A percentile compares a stretch with the other conserved stretches of the same genome.
These are phyloP conservation scores for Drosophila punjabiensis DNA, from an alignment of 1,140 invertebrate genomes.

Conservation along the genomic window DNA sequence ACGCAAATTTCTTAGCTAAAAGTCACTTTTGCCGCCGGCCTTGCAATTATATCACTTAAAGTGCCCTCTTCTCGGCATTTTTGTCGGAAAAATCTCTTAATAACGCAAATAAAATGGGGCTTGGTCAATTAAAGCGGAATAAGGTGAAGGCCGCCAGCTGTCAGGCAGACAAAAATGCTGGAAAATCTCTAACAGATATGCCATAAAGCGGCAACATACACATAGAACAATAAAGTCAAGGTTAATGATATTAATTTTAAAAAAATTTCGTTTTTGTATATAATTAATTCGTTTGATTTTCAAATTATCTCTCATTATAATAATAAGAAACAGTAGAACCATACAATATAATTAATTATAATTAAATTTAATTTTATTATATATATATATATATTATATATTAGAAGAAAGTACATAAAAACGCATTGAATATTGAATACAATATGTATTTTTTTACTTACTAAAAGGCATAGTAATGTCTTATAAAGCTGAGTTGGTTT, in stretches of 20 bases:
- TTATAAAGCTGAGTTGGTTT: too few relatives aligned
- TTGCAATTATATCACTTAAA: constrained; percentile 31
- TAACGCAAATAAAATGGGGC: constrained; percentile 25
- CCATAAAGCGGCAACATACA: constrained; percentile 24
- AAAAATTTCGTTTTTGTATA: background rate
- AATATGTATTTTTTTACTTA: too few relatives aligned
- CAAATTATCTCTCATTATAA: too few relatives aligned
- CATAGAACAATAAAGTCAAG: constrained; percentile 2
- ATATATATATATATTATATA: background rate
- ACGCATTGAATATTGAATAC: too few relatives aligned
- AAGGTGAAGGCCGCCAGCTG: constrained; percentile 61
- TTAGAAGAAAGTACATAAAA: background rate
- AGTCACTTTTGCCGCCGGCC: constrained; percentile 15
- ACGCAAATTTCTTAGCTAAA: constrained; percentile 6
- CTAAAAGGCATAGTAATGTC: too few relatives aligned
- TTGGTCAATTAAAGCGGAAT: constrained; percentile 62
- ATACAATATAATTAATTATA: too few relatives aligned
- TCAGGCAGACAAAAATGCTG: constrained; percentile 30
- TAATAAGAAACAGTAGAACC: background rate
- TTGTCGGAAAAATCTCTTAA: constrained; percentile 37
- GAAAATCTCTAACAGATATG: constrained; percentile 38
- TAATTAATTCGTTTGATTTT: too few relatives aligned
- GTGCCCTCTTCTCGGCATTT: constrained; percentile 28
- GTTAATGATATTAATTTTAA: background rate
- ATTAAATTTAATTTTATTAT: background rate